A percentile compares a stretch with the other conserved stretches of the same genome.
Conservation (phyloP, 37 sponge, comb jelly and placozoan species). For the Aphrocallistes beatrix region DNA sequence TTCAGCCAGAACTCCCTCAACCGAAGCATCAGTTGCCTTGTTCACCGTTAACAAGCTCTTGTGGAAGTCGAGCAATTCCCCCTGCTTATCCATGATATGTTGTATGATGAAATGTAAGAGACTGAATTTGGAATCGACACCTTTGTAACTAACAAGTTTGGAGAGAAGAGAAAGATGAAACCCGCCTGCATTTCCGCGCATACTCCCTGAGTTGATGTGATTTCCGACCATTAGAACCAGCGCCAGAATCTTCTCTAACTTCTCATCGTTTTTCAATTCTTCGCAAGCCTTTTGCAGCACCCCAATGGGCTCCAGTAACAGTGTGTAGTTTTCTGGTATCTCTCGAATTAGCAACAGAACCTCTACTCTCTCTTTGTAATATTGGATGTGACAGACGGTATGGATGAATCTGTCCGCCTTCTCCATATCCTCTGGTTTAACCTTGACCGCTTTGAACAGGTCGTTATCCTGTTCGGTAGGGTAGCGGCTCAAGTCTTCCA, state of each 20-base stretch:
- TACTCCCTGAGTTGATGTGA: not conserved
- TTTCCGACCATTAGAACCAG: not conserved
- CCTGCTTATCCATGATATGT: not conserved
- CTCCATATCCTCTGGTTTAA: not conserved
- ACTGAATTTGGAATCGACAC: not conserved
- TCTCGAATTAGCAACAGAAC: not conserved
- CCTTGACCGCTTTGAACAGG: not conserved
- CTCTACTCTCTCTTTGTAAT: not conserved
- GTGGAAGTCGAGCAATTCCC: not conserved
- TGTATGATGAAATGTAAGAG: not conserved
- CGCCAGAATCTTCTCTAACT: not conserved
- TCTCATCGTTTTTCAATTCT: not conserved
- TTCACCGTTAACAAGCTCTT: not conserved
- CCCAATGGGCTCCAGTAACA: not conserved
- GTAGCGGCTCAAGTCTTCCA: not conserved
- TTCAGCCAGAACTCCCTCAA: not conserved
- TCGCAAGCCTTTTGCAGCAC: not conserved
- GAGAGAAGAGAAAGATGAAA: not conserved
- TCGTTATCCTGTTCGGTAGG: not conserved
- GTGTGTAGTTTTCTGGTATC: not conserved
- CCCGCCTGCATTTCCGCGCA: not conserved
- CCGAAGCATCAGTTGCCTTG: slow-evolving; percentile 2
- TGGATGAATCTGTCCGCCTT: not conserved
- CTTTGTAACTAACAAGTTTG: not conserved
- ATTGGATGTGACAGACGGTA: not conserved